Evolutionary conservation across 2,888 invertebrate genomes (phyloP), one percentile per base, ranked within the genome.

Genomic region (Metacarcinus magister): DNA sequence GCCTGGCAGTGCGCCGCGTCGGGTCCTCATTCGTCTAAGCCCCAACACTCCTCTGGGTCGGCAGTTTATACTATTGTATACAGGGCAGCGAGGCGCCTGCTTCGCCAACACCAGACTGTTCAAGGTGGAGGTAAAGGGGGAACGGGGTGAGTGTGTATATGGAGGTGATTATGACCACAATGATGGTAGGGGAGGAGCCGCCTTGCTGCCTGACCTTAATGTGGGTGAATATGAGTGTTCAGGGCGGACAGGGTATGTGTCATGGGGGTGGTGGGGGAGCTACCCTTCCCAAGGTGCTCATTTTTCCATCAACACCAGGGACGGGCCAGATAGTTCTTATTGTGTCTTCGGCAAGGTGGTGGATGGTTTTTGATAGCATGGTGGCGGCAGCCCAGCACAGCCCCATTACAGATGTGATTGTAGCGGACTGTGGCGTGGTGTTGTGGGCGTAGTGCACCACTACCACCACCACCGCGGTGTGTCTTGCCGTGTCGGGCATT

Each of bases 361-460:
- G 87, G 46, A 32, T 1, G 48, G 48, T 10, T 44, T 87, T 10
- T n/a, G 46, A 94, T 3, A 75, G 75, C 43, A 13, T 94, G 87
- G 44, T 2, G 48, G 44, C 23, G 32, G 94, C 94, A 87, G 94
- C 48, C 13, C 75, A 16, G 5, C 94, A 48, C 2, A 43, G 46
- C 10, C 32, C 44, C 82, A 94, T 28, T 19, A 44, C 8, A 8
- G 87, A 94, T 10, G 94, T 87, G 48, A 87, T 28, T 48, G 87
- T 94, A 32, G 82, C 87, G 13, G 87, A 94, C 46, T 94, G 94
- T 75, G 94, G 94, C 8, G 46, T 94, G n/a, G 82, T 94, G 44
- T 13, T 94, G 82, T 60, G 60, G 23, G 16, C 5, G 5, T 60
- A 60, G 23, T 60, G 8, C 60, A 10, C 60, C 8, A 16, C 60